A percentile compares a stretch with the other conserved stretches of the same genome.
Conservation (phyloP, 2,113 vertebrate genomes). For the Ceyx cyanopectus region DNA sequence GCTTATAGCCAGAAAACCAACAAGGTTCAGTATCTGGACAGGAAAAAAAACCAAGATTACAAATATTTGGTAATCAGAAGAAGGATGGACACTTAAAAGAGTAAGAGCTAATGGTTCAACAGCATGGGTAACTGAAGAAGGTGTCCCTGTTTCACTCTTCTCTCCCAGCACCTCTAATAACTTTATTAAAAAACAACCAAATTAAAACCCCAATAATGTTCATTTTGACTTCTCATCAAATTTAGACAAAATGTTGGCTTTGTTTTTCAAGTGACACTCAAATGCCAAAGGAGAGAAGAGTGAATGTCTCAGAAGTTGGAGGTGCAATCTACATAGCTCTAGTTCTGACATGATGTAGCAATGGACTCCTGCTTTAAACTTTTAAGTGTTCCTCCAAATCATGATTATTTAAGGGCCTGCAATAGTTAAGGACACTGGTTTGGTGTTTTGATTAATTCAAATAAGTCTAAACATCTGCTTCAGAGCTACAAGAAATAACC, state of each 20-base stretch:
- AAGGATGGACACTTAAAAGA: background rate
- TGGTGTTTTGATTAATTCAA: background rate
- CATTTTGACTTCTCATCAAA: background rate
- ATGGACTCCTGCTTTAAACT: background rate
- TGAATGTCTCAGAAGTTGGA: background rate
- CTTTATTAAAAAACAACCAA: background rate
- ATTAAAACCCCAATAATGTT: background rate
- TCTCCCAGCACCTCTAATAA: background rate
- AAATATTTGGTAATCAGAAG: background rate
- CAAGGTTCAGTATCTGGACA: background rate
- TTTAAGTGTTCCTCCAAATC: background rate
- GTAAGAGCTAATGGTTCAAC: background rate
- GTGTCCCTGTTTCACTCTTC: background rate
- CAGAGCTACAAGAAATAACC: background rate
- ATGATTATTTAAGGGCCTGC: background rate
- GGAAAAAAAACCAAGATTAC: background rate
- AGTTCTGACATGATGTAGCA: background rate
- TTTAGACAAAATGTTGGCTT: background rate
- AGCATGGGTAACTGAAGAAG: background rate
- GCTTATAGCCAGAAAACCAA: background rate
- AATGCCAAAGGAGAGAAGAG: slow-evolving; percentile 7
- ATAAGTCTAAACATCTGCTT: background rate
- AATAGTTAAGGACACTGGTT: background rate
- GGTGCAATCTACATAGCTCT: slow-evolving; percentile 13
- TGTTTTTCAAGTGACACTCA: background rate